These are phyloP conservation scores for Epizoanthus rinbou DNA, from an alignment of 92 coral and sea anemone genomes.

Conservation along the genomic window DNA sequence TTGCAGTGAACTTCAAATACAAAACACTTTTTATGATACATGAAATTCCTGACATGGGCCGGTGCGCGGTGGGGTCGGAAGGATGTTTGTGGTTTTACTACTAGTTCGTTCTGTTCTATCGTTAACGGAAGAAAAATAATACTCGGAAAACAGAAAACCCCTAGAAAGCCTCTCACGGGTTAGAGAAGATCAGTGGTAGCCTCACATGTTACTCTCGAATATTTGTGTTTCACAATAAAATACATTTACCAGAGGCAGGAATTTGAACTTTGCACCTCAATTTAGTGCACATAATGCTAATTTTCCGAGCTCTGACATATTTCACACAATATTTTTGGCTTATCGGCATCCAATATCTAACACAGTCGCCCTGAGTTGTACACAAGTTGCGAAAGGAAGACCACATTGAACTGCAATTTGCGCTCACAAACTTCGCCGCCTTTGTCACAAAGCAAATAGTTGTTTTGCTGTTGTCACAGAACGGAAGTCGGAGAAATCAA, in stretches of 20 bases:
- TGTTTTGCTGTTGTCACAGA: constrained; percentile 32
- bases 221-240: neutral
- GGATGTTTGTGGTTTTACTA: constrained; percentile 16
- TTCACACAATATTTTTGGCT: neutral
- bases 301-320: constrained; percentile 7
- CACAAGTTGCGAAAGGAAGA: neutral
- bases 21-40: constrained; percentile 14
- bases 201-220: neutral
- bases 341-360: neutral
- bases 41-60: constrained; percentile 23
- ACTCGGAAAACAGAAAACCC: neutral
- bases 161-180: too few species aligned
- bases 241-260: neutral
- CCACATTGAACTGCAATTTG: neutral
- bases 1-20: constrained; percentile 39
- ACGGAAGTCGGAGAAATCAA: constrained; percentile 35
- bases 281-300: neutral
- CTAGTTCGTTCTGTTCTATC: constrained; percentile 17
- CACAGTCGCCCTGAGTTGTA: neutral
- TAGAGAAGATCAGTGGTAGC: neutral
- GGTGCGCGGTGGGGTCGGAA: constrained; percentile 14
- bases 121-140: neutral
- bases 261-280: constrained; percentile 10
- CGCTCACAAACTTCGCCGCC: constrained; percentile 20
- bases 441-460: constrained; percentile 35